Conservation (phyloP, 2,113 vertebrate genomes). For the Grantiella picta region DNA sequence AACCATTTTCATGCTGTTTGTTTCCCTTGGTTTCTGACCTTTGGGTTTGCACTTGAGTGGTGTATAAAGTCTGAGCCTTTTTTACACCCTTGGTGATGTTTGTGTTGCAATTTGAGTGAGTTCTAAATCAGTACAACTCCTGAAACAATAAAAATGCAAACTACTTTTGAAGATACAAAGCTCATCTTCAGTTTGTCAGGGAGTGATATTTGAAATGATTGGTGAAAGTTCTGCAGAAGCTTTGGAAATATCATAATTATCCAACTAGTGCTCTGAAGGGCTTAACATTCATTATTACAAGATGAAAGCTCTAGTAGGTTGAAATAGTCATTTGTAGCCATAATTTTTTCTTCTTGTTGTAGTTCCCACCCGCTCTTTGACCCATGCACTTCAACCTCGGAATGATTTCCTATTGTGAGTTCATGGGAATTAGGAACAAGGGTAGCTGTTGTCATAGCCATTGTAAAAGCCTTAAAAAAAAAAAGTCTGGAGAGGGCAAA, state of each 20-base stretch:
- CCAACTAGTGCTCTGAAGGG: not conserved
- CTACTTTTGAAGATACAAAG: not conserved
- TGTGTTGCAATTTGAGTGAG: not conserved
- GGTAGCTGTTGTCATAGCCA: conserved; percentile 47
- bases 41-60: not conserved
- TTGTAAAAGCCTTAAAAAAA: conserved; percentile 15
- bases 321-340: conserved; percentile 50
- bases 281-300: not conserved
- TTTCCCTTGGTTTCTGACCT: not conserved
- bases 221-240: not conserved
- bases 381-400: conserved; percentile 48
- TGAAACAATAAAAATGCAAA: not conserved
- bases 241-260: conserved; percentile 21
- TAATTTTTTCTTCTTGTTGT: not conserved
- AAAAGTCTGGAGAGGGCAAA: not conserved
- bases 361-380: conserved; percentile 47
- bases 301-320: conserved; percentile 61
- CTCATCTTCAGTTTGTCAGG: not conserved
- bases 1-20: not conserved
- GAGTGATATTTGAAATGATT: not conserved
- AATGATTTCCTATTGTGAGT: conserved; percentile 53
- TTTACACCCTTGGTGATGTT: not conserved
- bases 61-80: not conserved
- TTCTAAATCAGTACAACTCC: not conserved
- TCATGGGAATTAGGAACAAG: conserved; percentile 65